These are phyloP conservation scores for Muntiacus muntjak DNA, from an alignment of 2,113 vertebrate species.

Conservation along the genomic window DNA sequence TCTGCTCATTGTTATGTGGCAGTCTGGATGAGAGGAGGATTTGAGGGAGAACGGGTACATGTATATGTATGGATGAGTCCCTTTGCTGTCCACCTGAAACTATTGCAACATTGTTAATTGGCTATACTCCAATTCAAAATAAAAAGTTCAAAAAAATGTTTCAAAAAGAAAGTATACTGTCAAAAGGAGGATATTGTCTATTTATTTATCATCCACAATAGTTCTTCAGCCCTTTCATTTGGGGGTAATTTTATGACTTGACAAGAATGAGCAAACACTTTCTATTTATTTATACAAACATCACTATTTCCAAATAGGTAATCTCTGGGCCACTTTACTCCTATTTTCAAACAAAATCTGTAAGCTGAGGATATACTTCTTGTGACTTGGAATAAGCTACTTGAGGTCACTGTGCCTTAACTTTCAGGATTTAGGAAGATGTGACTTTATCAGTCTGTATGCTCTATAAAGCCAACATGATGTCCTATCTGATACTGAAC, in stretches of 20 bases:
- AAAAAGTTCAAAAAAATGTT: not conserved
- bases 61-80: not conserved
- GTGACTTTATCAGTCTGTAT: not conserved
- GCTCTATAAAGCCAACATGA: not conserved
- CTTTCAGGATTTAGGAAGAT: not conserved
- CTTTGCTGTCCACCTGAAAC: not conserved
- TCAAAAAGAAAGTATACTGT: not conserved
- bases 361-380: not conserved
- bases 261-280: not conserved
- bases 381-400: not conserved
- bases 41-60: not conserved
- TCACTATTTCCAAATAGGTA: not conserved
- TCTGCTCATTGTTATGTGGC: not conserved
- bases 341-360: not conserved
- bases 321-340: not conserved
- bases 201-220: not conserved
- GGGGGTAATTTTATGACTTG: not conserved
- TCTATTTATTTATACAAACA: not conserved
- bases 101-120: not conserved
- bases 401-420: not conserved
- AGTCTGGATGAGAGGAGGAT: not conserved
- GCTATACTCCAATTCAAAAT: not conserved
- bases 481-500: not conserved
- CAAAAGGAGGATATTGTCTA: not conserved
- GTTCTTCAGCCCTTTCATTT: not conserved